These are phyloP conservation scores for Meles meles DNA, from an alignment of 2,113 vertebrate genomes.

Conservation along the genomic window DNA sequence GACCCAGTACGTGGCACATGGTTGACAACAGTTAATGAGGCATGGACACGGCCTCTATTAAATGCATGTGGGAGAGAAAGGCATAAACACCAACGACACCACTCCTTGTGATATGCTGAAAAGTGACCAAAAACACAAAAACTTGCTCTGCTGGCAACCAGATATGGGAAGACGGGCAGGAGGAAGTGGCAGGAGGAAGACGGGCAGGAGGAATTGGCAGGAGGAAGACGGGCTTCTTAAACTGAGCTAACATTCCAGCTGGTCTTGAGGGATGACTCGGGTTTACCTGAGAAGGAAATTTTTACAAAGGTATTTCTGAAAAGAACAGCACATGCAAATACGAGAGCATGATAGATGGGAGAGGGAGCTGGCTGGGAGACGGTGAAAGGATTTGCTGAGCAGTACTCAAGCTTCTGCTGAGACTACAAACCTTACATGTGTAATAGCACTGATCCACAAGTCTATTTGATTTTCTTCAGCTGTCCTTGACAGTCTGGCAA, in stretches of 20 bases:
- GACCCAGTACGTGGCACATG: not conserved
- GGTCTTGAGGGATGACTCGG: not conserved
- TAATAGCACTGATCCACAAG: slow-evolving; percentile 33
- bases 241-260: not conserved
- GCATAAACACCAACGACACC: not conserved
- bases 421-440: slow-evolving; percentile 19
- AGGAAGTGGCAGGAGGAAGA: not conserved
- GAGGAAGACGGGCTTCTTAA: not conserved
- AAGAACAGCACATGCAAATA: slow-evolving; percentile 40
- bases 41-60: not conserved
- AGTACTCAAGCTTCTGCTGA: not conserved
- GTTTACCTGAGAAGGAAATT: not conserved
- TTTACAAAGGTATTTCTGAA: not conserved
- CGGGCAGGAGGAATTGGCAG: not conserved
- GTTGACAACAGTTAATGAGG: not conserved
- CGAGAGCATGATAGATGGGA: slow-evolving; percentile 5
- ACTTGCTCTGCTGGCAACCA: not conserved
- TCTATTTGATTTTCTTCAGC: slow-evolving; percentile 50
- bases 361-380: not conserved
- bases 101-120: not conserved
- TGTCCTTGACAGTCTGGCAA: slow-evolving; percentile 46
- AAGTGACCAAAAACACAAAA: not conserved
- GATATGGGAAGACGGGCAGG: not conserved
- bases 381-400: slow-evolving; percentile 11
- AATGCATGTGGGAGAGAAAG: not conserved